Evolutionary conservation across 2,888 invertebrate genomes (phyloP), one percentile per base, ranked within the genome.

Genomic region (Zygothrica quintamaculata): DNA sequence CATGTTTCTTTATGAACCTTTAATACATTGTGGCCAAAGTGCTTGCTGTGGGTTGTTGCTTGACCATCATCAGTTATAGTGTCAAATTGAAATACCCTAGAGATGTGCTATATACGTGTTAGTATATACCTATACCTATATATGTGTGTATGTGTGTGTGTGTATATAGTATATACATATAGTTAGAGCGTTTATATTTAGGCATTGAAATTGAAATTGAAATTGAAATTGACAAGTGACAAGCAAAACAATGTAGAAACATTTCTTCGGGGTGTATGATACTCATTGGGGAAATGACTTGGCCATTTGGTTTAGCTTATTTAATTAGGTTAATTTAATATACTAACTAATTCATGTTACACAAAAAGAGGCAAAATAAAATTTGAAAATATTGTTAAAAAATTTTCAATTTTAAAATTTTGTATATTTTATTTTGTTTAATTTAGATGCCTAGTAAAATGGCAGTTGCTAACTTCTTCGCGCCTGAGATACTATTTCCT

Each of bases 221-320:
- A 52, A 71, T 71, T 80, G 52, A 65, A 60, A 55, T 74, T 81
- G 78, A 81, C 81, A 81, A 66, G 50, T 77, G 78, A 73, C 81
- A 70, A 65, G 51, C 50, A 53, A 66, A n/a, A 51, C 52, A 59
- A 50, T 33, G 46, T 44, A 34, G 9, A 18, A 37, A 18, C 42
- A 55, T 53, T 51, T 36, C n/a, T 12, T 36, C 12, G 42, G 47
- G 51, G 56, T 56, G 50, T 43, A 46, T 11, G 26, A 15, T 26
- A 12, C 29, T 51, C 52, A 44, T 58, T 3, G 7, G 44, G 15
- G 72, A 36, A 42, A 61, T 59, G 18, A n/a, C 42, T 6, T n/a
- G n/a, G n/a, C n/a, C n/a, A n/a, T n/a, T 8, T 1, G 6, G 42
- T 12, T 46, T 40, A 25, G 33, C 31, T 47, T 64, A 72, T 61